Percentiles rank a stretch among this genome's conserved stretches.
Conservation (phyloP, 2,113 vertebrate species). For the Mustelus asterias region DNA sequence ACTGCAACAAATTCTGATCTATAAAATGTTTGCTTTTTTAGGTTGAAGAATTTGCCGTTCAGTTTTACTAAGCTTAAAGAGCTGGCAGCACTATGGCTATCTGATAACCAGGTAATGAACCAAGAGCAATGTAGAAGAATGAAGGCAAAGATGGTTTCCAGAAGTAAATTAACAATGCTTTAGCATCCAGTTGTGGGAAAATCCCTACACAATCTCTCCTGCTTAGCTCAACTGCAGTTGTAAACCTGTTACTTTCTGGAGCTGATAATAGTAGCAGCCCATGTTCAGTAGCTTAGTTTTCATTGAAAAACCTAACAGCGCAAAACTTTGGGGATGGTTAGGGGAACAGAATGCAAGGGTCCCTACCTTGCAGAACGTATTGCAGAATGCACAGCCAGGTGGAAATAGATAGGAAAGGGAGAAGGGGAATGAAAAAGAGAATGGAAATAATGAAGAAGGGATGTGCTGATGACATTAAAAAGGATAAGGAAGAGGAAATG, state of each 20-base stretch:
- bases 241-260: not conserved
- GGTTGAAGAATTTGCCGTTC: constrained; percentile 95
- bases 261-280: not conserved
- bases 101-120: constrained; percentile 91
- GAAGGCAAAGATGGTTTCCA: not conserved
- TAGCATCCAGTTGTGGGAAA: not conserved
- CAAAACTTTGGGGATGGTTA: too few relatives aligned
- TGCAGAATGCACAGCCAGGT: too few relatives aligned
- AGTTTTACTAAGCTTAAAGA: constrained; percentile 97
- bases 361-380: not conserved
- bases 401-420: not conserved
- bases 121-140: not conserved
- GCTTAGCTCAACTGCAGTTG: not conserved
- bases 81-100: constrained; percentile 95
- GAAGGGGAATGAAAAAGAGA: not conserved
- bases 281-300: not conserved
- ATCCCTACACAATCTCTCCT: not conserved
- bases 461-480: not conserved
- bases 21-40: constrained; percentile 45
- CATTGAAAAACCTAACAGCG: not conserved
- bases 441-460: not conserved
- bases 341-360: too few relatives aligned
- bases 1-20: not conserved
- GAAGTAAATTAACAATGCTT: not conserved
- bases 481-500: not conserved